phyloP scores from a whole-genome alignment of 37 sponge, comb jelly and placozoan species.

The Petrosia ficiformis region DNA sequence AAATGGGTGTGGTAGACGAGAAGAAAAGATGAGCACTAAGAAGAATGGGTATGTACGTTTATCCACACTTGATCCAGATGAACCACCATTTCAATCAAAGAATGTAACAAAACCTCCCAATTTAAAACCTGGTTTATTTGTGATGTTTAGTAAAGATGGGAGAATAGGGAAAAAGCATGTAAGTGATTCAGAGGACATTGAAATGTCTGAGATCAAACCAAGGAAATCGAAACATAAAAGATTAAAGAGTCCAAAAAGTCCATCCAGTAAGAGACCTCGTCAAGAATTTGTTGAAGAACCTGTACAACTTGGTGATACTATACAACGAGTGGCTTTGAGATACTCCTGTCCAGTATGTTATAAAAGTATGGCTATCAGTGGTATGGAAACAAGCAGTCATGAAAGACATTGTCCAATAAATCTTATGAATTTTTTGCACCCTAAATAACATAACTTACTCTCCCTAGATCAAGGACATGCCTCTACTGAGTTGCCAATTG shows the following conservation, averaged over 20 bases:
- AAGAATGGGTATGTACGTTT: conserved; percentile 38
- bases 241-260: conserved; percentile 11
- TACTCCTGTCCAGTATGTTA: conserved; percentile 62
- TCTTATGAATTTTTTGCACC: neutral
- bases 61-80: conserved; percentile 27
- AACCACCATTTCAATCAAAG: conserved; percentile 1
- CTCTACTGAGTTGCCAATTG: too few species aligned
- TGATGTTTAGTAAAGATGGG: conserved; percentile 47
- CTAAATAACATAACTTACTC: too few species aligned
- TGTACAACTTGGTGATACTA: conserved; percentile 57
- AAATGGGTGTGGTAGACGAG: too few species aligned
- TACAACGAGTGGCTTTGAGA: conserved; percentile 70
- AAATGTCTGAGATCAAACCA: conserved; percentile 32
- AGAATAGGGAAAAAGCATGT: conserved; percentile 8
- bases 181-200: conserved; percentile 39
- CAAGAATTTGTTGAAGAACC: conserved; percentile 49
- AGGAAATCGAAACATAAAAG: neutral
- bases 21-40: neutral
- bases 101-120: neutral
- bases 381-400: neutral
- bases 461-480: too few species aligned
- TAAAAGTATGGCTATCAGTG: too few species aligned
- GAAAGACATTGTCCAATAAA: too few species aligned
- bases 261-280: conserved; percentile 1
- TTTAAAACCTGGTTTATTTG: conserved; percentile 51